phyloP scores from a whole-genome alignment of 2,113 vertebrate genomes.

The Podarcis cretensis region DNA sequence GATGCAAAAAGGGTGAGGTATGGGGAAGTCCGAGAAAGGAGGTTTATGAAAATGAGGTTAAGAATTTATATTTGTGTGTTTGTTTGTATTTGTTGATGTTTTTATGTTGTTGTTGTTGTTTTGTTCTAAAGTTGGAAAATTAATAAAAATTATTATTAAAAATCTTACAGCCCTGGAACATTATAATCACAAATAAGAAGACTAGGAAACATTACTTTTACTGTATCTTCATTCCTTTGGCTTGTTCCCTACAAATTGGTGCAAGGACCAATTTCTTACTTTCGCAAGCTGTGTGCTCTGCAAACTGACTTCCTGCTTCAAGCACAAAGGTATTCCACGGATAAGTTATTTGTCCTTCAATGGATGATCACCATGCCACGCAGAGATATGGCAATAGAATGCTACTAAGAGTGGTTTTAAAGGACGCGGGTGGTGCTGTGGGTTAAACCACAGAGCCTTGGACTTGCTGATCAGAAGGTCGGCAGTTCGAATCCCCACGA shows the following conservation, averaged over 20 bases:
- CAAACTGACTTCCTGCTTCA: not conserved
- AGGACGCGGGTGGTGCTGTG: no score
- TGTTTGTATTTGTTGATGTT: no score
- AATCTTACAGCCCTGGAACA: not conserved
- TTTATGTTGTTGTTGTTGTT: no score
- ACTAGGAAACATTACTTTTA: not conserved
- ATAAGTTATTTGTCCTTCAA: not conserved
- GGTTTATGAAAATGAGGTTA: no score
- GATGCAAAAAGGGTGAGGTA: no score
- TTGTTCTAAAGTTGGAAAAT: no score
- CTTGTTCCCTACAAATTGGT: not conserved
- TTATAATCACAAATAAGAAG: not conserved
- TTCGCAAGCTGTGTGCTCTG: not conserved
- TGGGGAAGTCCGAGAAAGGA: no score
- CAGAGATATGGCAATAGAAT: not conserved
- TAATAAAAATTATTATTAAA: no score
- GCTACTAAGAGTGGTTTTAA: not conserved
- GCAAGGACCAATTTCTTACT: not conserved
- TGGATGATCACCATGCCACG: not conserved
- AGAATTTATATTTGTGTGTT: no score
- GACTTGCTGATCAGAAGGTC: no score
- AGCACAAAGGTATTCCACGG: not conserved
- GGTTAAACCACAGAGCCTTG: no score
- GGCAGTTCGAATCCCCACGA: no score
- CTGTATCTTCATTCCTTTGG: not conserved